Conservation (phyloP, 2,113 vertebrate genomes). For the Chloroceryle aenea region DNA sequence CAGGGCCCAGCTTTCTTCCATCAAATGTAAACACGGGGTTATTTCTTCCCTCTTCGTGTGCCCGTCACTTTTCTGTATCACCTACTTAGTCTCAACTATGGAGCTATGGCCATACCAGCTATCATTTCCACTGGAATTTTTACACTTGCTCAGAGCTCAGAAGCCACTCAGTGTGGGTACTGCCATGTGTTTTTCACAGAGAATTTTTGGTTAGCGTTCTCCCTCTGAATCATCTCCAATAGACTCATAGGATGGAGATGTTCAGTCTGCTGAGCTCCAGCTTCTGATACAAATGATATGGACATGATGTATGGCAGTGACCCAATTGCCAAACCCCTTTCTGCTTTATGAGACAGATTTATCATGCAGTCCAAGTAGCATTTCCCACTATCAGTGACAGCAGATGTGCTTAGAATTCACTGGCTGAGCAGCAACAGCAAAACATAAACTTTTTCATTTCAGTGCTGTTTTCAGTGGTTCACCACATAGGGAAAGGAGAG, state of each 20-base stretch:
- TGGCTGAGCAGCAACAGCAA: not conserved
- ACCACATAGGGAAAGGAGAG: not conserved
- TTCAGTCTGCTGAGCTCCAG: not conserved
- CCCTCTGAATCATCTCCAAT: not conserved
- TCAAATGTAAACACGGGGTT: not conserved
- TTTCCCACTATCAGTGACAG: not conserved
- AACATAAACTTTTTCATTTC: not conserved
- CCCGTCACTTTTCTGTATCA: not conserved
- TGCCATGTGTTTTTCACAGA: not conserved
- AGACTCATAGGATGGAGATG: not conserved
- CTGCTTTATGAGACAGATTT: not conserved
- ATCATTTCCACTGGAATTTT: not conserved
- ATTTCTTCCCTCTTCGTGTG: fast-evolving
- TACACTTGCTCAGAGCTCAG: not conserved
- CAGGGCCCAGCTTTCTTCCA: not conserved
- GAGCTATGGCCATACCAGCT: not conserved
- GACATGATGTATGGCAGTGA: not conserved
- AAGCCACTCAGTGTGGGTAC: not conserved
- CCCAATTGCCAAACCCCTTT: not conserved
- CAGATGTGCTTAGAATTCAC: not conserved
- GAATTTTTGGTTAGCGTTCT: not conserved
- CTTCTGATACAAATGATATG: not conserved
- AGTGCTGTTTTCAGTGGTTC: not conserved
- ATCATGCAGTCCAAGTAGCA: not conserved
- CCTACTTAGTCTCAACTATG: not conserved